Evolutionary conservation across 2,797 vertebrate genomes (phyloP), one percentile per base, ranked within the genome.

Genomic region (Labroides dimidiatus): DNA sequence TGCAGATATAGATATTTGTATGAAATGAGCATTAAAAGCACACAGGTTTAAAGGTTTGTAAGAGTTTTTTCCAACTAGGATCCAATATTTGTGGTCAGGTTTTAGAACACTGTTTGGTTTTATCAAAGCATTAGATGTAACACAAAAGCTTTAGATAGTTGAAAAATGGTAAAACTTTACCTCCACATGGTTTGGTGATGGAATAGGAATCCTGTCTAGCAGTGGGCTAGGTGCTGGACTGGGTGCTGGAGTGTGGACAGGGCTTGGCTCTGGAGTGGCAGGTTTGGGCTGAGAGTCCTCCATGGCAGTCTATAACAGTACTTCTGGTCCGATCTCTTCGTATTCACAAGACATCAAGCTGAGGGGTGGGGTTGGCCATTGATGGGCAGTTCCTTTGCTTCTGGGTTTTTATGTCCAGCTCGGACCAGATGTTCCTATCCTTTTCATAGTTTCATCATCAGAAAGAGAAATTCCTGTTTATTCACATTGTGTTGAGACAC

Each of bases 131-230:
- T 24, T 33, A 12, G 16, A n/a, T 11, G 17, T 39, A 13, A 37
- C 12, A 61, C 2, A 3, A 30, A 1, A 51, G n/a, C 9, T 14
- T 6, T 21, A 48, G 21, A 14, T 14, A 43, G 17, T 39, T 7
- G 15, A 23, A 63, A 6, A 20, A 43, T 2, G 30, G 4, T 73
- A 60, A 54, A 49, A 73, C 44, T 39, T 10, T 82, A 95, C 94
- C 90, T 94, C 92, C 12, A 91, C 86, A 81, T 94, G 89, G 71
- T 95, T 94, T 19, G 72, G 78, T 60, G 85, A 24, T 16, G 85
- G 84, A 14, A 85, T 41, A 55, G 71, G 1, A 5, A 83, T 73
- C 62, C 80, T 81, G 30, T 91, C 89, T 64, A 81, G 69, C 48
- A 85, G 27, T 0, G 85, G 91, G 64, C 88, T 90, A 30, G 83